Evolutionary conservation across 2,113 vertebrate species (phyloP).

Genomic region (Limanda limanda): DNA sequence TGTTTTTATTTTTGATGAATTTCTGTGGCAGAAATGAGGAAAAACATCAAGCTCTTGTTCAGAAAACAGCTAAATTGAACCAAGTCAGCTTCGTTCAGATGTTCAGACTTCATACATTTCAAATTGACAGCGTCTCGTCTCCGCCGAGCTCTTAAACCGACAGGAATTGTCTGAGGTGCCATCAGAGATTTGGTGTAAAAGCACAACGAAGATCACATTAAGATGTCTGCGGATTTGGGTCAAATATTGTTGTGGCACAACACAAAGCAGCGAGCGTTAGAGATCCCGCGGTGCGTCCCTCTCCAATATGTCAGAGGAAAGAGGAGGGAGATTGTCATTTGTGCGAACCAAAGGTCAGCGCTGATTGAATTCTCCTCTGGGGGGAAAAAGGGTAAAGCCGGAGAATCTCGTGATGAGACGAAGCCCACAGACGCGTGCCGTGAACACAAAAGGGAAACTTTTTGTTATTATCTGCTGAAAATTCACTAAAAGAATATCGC

Average conservation of each 20-base stretch:
- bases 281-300: slow-evolving; percentile 18
- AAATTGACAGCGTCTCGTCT: not conserved
- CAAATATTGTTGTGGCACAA: slow-evolving; percentile 31
- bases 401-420: slow-evolving; percentile 13
- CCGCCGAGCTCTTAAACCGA: not conserved
- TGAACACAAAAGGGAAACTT: not conserved
- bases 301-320: slow-evolving; percentile 53
- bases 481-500: not conserved
- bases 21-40: not conserved
- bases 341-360: slow-evolving; percentile 70
- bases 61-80: not conserved
- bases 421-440: not conserved
- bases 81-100: not conserved
- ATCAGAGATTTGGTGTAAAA: not conserved
- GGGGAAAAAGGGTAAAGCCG: slow-evolving; percentile 45
- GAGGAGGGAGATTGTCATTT: slow-evolving; percentile 56
- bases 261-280: slow-evolving; percentile 12
- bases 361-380: slow-evolving; percentile 63
- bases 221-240: slow-evolving; percentile 34
- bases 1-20: slow-evolving; percentile 22
- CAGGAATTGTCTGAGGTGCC: not conserved
- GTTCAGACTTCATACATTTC: not conserved
- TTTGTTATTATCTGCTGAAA: slow-evolving; percentile 9
- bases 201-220: not conserved
- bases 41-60: not conserved